A percentile compares a stretch with the other conserved stretches of the same genome.
Conservation (phyloP, 1,140 invertebrate genomes). For the Aphelinus atriplicis region DNA sequence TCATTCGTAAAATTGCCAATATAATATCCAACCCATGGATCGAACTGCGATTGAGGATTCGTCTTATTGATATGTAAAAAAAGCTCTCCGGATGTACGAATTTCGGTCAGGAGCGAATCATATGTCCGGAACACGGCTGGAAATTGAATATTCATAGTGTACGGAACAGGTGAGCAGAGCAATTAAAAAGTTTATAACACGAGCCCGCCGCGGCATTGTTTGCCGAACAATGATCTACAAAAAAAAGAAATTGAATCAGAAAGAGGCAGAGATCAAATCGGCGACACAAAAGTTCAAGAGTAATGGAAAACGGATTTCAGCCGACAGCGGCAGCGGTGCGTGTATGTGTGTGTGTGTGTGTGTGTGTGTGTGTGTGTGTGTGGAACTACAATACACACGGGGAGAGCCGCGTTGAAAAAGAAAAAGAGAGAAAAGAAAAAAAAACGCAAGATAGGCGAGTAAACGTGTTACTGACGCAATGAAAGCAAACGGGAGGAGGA, state of each 20-base stretch:
- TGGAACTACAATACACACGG: neutral
- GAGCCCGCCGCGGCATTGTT: neutral
- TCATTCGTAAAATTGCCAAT: too few species aligned
- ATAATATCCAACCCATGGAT: too few species aligned
- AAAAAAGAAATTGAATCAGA: constrained; percentile 10
- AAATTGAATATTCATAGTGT: neutral
- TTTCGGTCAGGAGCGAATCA: too few species aligned
- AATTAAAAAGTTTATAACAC: neutral
- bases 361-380: neutral
- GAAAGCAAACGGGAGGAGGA: neutral
- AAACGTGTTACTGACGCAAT: constrained; percentile 19
- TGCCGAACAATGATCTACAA: neutral
- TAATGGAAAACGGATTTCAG: constrained; percentile 17
- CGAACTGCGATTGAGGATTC: too few species aligned
- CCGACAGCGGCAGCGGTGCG: neutral
- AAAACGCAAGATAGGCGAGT: neutral
- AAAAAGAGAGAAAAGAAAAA: neutral
- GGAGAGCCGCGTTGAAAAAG: too few species aligned
- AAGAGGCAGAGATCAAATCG: neutral
- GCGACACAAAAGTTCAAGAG: constrained; percentile 9
- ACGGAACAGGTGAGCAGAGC: neutral
- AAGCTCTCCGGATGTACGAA: too few species aligned
- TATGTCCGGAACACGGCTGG: too few species aligned
- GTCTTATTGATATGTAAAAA: too few species aligned
- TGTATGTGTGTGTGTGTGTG: neutral